Percentiles rank a stretch among this genome's conserved stretches.
Evolutionary conservation across 2,113 vertebrate species (phyloP).

Genomic region (Seriola aureovittata): DNA sequence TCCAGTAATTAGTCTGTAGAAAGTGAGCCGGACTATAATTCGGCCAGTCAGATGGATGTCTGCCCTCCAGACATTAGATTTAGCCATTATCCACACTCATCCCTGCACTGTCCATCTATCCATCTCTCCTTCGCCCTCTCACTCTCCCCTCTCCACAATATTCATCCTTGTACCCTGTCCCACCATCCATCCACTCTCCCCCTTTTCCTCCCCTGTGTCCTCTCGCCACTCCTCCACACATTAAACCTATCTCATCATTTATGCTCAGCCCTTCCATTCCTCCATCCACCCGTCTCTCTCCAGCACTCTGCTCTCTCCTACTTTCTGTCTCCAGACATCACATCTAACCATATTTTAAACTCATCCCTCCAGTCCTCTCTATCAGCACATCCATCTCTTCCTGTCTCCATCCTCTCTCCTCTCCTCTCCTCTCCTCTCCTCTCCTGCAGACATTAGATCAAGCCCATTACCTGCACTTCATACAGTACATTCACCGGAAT

Average conservation of each 20-base stretch:
- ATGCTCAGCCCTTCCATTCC: slow-evolving; percentile 50
- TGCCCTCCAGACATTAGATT: slow-evolving; percentile 80
- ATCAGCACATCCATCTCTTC: slow-evolving; percentile 68
- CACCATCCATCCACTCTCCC: slow-evolving; percentile 51
- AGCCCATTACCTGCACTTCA: slow-evolving; percentile 59
- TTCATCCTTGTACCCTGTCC: slow-evolving; percentile 62
- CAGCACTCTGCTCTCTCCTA: slow-evolving; percentile 47
- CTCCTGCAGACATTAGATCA: slow-evolving; percentile 62
- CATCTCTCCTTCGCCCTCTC: slow-evolving; percentile 55
- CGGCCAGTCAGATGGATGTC: slow-evolving; percentile 82
- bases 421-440: slow-evolving; percentile 32
- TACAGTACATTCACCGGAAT: slow-evolving; percentile 55
- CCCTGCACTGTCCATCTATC: slow-evolving; percentile 71
- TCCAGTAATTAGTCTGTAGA: slow-evolving; percentile 81
- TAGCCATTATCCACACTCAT: slow-evolving; percentile 80
- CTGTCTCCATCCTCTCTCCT: slow-evolving; percentile 44
- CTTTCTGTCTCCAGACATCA: slow-evolving; percentile 63
- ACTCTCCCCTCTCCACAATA: slow-evolving; percentile 49
- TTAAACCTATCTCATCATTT: slow-evolving; percentile 71
- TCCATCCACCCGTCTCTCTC: slow-evolving; percentile 42
- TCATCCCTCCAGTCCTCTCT: slow-evolving; percentile 62
- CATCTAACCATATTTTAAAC: slow-evolving; percentile 74
- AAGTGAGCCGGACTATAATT: slow-evolving; percentile 76
- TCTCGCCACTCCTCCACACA: slow-evolving; percentile 66
- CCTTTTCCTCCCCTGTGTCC: slow-evolving; percentile 46